Conservation (phyloP, 2,888 invertebrate species). For the Glyphotaelius pellucidus region DNA sequence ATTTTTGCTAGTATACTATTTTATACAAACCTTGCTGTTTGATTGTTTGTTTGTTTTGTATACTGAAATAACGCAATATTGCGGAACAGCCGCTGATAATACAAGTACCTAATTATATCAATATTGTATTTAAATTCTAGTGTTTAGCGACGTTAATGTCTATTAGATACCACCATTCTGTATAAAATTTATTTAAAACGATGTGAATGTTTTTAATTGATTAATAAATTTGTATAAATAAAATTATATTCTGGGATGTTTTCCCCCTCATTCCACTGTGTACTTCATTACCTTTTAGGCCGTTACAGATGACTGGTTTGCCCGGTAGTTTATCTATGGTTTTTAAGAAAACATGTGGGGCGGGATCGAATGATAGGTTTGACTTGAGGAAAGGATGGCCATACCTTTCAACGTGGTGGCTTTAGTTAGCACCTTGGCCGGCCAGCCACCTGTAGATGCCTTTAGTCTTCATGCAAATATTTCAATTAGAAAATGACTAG, state of each 20-base stretch:
- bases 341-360: no score
- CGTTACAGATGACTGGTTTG: no score
- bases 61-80: conserved; percentile 36
- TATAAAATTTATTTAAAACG: conserved; percentile 52
- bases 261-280: conserved; percentile 47
- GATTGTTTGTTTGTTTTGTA: conserved; percentile 17
- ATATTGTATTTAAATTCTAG: conserved; percentile 45
- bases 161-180: conserved; percentile 53
- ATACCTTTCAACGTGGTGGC: no score
- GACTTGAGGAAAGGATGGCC: no score
- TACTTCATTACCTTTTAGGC: conserved; percentile 11
- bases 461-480: neutral
- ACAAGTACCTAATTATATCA: conserved; percentile 43
- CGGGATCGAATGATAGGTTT: no score
- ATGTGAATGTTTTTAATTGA: conserved; percentile 57
- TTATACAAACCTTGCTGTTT: conserved; percentile 21
- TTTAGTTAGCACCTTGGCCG: no score
- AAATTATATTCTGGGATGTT: conserved; percentile 50
- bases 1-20: conserved; percentile 57
- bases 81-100: neutral
- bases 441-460: neutral
- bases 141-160: conserved; percentile 35
- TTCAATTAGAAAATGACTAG: neutral
- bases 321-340: no score
- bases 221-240: conserved; percentile 58